phyloP scores from a whole-genome alignment of 2,797 vertebrate genomes.

The Coreius guichenoti region DNA sequence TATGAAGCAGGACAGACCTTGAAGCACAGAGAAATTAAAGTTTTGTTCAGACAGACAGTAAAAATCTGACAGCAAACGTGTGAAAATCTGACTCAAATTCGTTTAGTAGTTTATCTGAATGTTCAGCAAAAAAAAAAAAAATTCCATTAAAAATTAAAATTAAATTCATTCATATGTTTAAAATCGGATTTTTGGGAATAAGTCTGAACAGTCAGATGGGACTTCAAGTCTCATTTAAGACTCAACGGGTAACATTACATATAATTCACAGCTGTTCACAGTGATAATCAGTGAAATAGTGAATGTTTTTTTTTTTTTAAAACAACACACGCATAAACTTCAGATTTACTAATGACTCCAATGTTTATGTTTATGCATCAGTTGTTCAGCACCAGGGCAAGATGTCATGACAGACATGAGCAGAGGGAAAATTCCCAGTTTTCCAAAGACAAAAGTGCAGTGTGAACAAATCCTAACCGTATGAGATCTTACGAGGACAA shows the following conservation, averaged over 20 bases:
- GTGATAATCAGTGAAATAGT: neutral
- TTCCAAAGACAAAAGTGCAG: neutral
- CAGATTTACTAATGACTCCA: neutral
- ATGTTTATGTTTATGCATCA: neutral
- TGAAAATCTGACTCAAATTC: neutral
- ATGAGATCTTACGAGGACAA: neutral
- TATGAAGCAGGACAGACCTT: neutral
- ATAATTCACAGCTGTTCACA: too few species aligned
- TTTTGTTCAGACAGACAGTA: neutral
- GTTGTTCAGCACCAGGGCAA: neutral
- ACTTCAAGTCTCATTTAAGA: neutral
- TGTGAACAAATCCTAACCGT: neutral
- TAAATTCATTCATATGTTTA: neutral
- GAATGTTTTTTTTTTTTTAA: neutral
- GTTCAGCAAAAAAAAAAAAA: neutral
- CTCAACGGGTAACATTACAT: too few species aligned
- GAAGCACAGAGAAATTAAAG: neutral
- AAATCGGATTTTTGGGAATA: neutral
- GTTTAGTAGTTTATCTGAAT: neutral
- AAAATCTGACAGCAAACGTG: neutral
- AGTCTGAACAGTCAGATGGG: neutral
- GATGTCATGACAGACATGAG: neutral
- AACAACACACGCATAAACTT: neutral
- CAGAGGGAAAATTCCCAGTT: neutral
- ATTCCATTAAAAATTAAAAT: too few species aligned